These are phyloP conservation scores for Nerophis ophidion DNA, from an alignment of 2,113 vertebrate species.

Conservation along the genomic window DNA sequence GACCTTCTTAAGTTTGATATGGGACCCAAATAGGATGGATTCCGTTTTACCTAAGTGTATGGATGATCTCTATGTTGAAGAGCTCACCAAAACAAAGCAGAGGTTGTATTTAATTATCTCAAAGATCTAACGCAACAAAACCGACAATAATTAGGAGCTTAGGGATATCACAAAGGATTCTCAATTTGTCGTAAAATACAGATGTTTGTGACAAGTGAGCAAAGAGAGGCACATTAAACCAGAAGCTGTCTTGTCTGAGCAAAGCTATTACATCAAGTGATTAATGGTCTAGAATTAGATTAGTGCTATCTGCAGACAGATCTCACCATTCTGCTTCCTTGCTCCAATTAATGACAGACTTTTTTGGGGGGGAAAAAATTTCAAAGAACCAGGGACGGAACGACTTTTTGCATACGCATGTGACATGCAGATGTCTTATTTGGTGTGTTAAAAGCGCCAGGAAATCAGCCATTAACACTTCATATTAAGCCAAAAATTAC, in stretches of 20 bases:
- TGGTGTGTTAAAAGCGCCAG: not conserved
- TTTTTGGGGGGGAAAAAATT: not conserved
- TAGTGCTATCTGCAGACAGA: constrained; percentile 22
- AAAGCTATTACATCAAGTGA: constrained; percentile 26
- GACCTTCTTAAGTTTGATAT: too few species aligned
- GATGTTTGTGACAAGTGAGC: constrained; percentile 35
- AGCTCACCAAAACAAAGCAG: constrained; percentile 14
- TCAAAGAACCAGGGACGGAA: not conserved
- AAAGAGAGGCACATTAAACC: constrained; percentile 41
- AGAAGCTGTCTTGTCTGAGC: constrained; percentile 27
- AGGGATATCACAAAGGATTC: constrained; percentile 35
- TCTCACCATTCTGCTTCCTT: constrained; percentile 5
- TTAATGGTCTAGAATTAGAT: constrained; percentile 43
- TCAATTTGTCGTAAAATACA: constrained; percentile 39
- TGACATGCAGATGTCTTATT: not conserved
- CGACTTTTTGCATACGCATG: not conserved
- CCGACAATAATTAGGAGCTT: constrained; percentile 48
- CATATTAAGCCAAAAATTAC: not conserved
- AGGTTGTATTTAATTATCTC: constrained; percentile 30
- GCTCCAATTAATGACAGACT: constrained; percentile 2
- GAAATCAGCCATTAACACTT: not conserved
- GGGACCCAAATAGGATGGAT: too few species aligned
- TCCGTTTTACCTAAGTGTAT: too few species aligned
- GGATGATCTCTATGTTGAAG: constrained; percentile 8
- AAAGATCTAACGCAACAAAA: constrained; percentile 37